These are phyloP conservation scores for Zapus hudsonius DNA, from an alignment of 2,113 vertebrate species.

Conservation along the genomic window DNA sequence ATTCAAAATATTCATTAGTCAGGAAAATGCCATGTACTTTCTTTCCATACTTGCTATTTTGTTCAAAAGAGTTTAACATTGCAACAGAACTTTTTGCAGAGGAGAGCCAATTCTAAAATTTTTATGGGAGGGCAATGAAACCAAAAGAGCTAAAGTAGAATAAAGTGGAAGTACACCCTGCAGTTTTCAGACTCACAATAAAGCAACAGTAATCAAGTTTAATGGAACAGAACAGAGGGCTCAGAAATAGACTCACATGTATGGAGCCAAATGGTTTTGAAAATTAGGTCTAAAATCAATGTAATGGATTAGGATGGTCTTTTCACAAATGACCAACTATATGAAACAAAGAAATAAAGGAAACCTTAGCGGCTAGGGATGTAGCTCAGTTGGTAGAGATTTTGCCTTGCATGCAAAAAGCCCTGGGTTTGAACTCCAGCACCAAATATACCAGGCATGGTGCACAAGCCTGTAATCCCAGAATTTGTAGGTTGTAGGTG, in stretches of 20 bases:
- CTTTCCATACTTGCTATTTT: conserved; percentile 2
- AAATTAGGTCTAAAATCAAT: background rate
- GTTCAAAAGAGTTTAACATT: conserved; percentile 1
- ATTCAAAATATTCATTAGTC: conserved; percentile 1
- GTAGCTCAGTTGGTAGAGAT: too few species aligned
- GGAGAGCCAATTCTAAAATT: background rate
- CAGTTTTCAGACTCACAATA: background rate
- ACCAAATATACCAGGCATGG: too few species aligned
- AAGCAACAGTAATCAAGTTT: background rate
- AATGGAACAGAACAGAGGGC: background rate
- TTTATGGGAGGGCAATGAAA: background rate
- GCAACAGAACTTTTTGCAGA: background rate
- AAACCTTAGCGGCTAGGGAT: background rate
- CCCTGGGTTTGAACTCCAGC: too few species aligned
- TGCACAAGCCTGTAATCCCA: too few species aligned
- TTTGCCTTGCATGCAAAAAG: too few species aligned
- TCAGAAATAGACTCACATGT: background rate
- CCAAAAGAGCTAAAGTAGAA: background rate
- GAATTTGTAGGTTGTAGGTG: too few species aligned
- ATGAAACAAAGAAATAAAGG: background rate
- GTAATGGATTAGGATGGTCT: background rate
- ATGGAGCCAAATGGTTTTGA: background rate
- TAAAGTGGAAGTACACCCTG: background rate
- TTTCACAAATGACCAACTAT: background rate
- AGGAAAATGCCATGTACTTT: background rate